Evolutionary conservation across 2,888 invertebrate genomes (phyloP).

Genomic region (Itoplectis maculator): DNA sequence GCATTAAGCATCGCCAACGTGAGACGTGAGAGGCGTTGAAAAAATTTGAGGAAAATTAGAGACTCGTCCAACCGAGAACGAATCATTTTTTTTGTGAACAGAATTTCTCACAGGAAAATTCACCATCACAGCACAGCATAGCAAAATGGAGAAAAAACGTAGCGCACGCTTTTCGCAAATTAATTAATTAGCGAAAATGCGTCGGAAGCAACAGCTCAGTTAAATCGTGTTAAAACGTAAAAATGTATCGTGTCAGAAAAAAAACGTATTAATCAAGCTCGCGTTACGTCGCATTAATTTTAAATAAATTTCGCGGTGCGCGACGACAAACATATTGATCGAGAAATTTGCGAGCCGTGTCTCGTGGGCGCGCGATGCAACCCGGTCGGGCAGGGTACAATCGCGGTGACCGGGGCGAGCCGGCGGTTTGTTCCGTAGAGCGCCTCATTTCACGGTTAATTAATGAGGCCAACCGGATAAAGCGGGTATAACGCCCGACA

Average conservation of each 20-base stretch:
- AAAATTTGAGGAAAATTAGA: neutral
- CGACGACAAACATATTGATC: slow-evolving; percentile 14
- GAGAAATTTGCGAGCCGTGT: neutral
- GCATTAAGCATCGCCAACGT: neutral
- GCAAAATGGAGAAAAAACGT: too few relatives aligned
- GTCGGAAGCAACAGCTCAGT: too few relatives aligned
- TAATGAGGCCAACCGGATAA: slow-evolving; percentile 62
- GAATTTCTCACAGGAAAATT: too few relatives aligned
- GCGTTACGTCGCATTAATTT: neutral
- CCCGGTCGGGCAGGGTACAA: neutral
- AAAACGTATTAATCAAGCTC: neutral
- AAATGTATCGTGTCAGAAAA: neutral
- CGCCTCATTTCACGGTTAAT: slow-evolving; percentile 49
- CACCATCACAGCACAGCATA: too few relatives aligned
- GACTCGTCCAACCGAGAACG: too few relatives aligned
- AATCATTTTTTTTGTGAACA: too few relatives aligned
- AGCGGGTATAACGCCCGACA: slow-evolving; percentile 33
- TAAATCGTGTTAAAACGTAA: too few relatives aligned
- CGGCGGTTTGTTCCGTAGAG: slow-evolving; percentile 5
- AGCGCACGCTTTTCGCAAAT: too few relatives aligned
- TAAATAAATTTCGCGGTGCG: neutral
- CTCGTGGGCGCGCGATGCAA: neutral
- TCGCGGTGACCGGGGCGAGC: neutral
- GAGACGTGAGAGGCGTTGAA: neutral
- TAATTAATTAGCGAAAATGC: too few relatives aligned